A percentile compares a stretch with the other conserved stretches of the same genome.
Conservation (phyloP, 2,797 vertebrate species). For the Eurystomus glaucurus region DNA sequence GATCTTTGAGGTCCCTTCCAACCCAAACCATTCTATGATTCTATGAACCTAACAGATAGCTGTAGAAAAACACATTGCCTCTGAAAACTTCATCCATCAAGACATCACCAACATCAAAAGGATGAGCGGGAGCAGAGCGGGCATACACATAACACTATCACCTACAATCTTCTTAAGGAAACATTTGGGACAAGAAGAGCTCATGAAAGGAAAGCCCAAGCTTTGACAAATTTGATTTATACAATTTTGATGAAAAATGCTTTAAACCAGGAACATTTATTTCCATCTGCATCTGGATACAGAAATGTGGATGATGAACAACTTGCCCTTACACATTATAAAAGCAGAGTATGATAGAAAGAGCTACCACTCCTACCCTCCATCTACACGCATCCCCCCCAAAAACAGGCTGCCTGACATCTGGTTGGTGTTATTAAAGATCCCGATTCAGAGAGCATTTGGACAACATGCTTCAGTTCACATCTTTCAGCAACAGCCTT, state of each 20-base stretch:
- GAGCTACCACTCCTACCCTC: not conserved
- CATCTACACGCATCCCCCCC: accelerated
- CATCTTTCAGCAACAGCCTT: not conserved
- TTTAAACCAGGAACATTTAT: not conserved
- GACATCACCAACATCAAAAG: not conserved
- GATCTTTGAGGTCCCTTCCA: too few relatives aligned
- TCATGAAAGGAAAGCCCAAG: not conserved
- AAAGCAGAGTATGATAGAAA: not conserved
- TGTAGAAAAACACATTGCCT: accelerated
- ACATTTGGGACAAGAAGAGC: not conserved
- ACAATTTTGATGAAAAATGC: not conserved
- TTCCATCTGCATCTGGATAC: not conserved
- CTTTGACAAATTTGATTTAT: not conserved
- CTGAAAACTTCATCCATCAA: not conserved
- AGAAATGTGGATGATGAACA: not conserved
- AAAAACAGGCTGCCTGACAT: not conserved
- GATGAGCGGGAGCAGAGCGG: not conserved
- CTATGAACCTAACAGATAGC: not conserved
- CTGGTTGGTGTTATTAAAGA: not conserved
- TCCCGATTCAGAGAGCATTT: not conserved
- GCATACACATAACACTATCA: accelerated
- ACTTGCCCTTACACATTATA: not conserved
- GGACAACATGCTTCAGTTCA: not conserved
- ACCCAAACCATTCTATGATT: too few relatives aligned
- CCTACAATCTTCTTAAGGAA: not conserved